Percentiles rank a stretch among this genome's conserved stretches.
phyloP scores from a whole-genome alignment of 2,113 vertebrate genomes.

The Tychaedon coryphoeus region DNA sequence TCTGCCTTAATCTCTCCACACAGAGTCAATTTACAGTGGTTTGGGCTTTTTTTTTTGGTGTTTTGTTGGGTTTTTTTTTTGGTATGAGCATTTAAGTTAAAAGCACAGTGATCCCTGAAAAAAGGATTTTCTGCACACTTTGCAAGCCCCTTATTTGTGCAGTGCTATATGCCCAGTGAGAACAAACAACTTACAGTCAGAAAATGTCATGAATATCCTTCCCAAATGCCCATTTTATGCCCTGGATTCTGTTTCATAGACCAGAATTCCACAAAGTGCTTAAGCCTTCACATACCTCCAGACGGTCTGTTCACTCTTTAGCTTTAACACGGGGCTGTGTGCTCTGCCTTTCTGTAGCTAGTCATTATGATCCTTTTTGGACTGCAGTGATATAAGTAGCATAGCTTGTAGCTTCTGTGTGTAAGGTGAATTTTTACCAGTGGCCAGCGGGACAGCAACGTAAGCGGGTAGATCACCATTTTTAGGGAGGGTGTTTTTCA shows the following conservation, averaged over 20 bases:
- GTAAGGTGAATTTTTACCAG: neutral
- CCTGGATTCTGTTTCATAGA: neutral
- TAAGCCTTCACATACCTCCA: neutral
- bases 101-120: neutral
- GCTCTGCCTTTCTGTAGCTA: neutral
- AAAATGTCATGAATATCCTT: neutral
- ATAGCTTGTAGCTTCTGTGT: fast-evolving
- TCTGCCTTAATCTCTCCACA: neutral
- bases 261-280: neutral
- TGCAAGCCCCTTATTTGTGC: neutral
- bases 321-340: neutral
- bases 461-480: neutral
- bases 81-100: neutral
- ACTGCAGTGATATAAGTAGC: neutral
- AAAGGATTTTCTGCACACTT: neutral
- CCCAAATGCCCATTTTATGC: neutral
- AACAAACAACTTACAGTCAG: neutral
- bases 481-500: neutral
- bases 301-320: neutral
- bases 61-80: neutral
- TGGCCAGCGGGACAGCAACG: neutral
- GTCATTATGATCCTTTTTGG: neutral
- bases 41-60: neutral
- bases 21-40: neutral
- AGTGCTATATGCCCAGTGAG: neutral